Evolutionary conservation across 2,888 invertebrate genomes (phyloP), one percentile per base, ranked within the genome.

Genomic region (Chaetoderma sp.): DNA sequence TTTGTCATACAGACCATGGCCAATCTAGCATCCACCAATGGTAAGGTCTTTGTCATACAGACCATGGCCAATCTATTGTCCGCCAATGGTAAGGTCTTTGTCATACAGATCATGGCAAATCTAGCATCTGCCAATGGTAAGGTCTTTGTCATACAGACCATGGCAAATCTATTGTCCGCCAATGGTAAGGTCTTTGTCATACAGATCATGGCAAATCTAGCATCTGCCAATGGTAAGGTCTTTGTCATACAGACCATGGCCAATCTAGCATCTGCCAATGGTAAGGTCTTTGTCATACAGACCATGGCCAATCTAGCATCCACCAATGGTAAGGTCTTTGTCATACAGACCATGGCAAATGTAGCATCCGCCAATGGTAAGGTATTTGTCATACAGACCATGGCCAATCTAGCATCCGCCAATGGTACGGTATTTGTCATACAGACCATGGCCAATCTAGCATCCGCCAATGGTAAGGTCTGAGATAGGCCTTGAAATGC

Each of bases 1-100:
- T 93, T 93, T 78, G 90, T 96, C 52, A 91, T 95, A 28, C 92
- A 93, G 81, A 94, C 95, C 0, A 89, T 98, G 81, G 96, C 95
- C 30, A 92, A 93, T 30, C 88, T 98, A 58, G 93, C 96, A 0
- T 90, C 91, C 27, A 91, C 92, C 32, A 96, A 96, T 89, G 92
- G 89, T 89, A 74, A 70, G 76, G 39, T 93, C 85, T 93, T 93
- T 78, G 90, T 96, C 52, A 91, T 95, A 28, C 92, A 93, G 81
- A 94, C 95, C 0, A 89, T 98, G 81, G 96, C 95, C 30, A 92
- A 93, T 30, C 88, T 98, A 58, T 93, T 96, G 0, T 90, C 91
- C 27, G 91, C 92, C 32, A 96, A 96, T 89, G 92, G 89, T 89
- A 74, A 70, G 76, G 39, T 93, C 85, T 93, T 93, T 78, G 90